Conservation (phyloP, 2,797 vertebrate genomes). For the Macropus fuliginosus region DNA sequence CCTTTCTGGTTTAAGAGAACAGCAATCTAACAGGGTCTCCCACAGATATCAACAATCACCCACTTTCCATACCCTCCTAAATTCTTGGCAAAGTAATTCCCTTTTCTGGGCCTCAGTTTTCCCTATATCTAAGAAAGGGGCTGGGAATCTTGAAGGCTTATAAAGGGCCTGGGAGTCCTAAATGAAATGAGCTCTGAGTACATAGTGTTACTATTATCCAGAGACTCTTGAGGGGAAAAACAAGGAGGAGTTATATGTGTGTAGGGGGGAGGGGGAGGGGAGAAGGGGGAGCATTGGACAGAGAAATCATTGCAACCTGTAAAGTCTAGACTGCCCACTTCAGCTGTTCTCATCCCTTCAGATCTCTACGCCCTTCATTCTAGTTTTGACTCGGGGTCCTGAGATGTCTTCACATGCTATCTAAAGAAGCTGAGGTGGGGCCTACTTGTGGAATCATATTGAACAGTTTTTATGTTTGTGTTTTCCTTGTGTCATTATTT, state of each 20-base stretch:
- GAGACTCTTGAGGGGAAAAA: not conserved
- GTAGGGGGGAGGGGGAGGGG: not conserved
- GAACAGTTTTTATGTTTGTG: not conserved
- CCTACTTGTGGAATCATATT: not conserved
- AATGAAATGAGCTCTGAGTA: slow-evolving; percentile 41
- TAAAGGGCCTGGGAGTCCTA: not conserved
- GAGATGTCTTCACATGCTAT: slow-evolving; percentile 64
- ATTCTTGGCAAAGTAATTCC: slow-evolving; percentile 21
- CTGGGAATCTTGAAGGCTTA: not conserved
- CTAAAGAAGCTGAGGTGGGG: not conserved
- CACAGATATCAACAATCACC: not conserved
- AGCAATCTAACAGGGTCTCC: not conserved
- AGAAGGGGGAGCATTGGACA: not conserved
- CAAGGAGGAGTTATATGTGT: not conserved
- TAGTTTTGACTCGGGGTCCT: slow-evolving; percentile 39
- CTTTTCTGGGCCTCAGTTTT: not conserved
- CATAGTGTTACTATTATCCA: slow-evolving; percentile 58
- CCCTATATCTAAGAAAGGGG: not conserved
- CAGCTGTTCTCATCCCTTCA: slow-evolving; percentile 36
- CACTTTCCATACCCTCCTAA: not conserved
- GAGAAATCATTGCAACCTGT: slow-evolving; percentile 26
- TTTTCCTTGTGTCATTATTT: not conserved
- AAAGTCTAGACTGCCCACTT: slow-evolving; percentile 7
- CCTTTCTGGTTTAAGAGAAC: slow-evolving; percentile 7
- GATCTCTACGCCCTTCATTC: not conserved